Percentiles rank a stretch among this genome's conserved stretches.
Evolutionary conservation across 2,797 vertebrate species (phyloP).

Genomic region (Oreortyx pictus): DNA sequence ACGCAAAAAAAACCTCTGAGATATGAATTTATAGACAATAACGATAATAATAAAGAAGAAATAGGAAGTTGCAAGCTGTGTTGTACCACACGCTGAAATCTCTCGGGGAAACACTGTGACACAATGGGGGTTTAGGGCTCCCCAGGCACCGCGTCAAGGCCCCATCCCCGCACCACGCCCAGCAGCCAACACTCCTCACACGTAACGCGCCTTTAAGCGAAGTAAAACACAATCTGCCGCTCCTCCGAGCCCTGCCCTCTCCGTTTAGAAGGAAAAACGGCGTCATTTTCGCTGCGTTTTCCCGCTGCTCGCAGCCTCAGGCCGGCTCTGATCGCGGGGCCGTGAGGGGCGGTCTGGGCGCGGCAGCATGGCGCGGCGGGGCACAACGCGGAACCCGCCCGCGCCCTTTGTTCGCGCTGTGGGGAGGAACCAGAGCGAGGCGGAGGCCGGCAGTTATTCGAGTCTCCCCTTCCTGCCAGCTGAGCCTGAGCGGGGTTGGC

Average conservation of each 20-base stretch:
- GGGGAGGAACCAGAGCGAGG: background rate
- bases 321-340: background rate
- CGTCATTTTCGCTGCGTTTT: too few species aligned
- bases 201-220: accelerated
- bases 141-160: background rate
- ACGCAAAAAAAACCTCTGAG: too few species aligned
- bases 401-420: background rate
- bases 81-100: background rate
- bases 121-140: background rate
- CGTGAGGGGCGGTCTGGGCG: background rate
- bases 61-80: background rate
- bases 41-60: background rate
- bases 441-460: background rate
- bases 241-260: too few species aligned
- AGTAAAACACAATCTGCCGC: background rate
- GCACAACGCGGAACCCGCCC: background rate
- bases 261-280: too few species aligned
- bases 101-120: background rate
- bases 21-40: too few species aligned
- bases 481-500: background rate
- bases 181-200: accelerated
- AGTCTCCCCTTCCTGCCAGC: background rate
- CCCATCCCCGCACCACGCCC: background rate
- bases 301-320: too few species aligned
- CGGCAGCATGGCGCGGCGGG: background rate